Evolutionary conservation across 2,888 invertebrate species (phyloP).

Genomic region (Theodoxus fluviatilis): DNA sequence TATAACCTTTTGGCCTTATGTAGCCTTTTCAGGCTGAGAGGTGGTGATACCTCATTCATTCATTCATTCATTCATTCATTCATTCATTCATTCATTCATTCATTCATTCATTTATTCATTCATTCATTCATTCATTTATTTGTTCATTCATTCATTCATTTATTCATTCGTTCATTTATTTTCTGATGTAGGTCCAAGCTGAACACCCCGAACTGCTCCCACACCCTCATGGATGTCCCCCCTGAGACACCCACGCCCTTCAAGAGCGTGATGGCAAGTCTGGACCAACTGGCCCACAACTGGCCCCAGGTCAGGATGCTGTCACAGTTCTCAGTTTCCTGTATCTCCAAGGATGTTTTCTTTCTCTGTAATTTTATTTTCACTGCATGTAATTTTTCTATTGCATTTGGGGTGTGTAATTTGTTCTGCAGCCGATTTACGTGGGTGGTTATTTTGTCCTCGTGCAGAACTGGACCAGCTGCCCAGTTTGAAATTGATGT

Average conservation of each 20-base stretch:
- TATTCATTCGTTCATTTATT: too few relatives aligned
- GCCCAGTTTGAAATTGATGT: too few relatives aligned
- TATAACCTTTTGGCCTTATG: too few relatives aligned
- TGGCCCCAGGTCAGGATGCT: constrained; percentile 30
- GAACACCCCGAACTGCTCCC: constrained; percentile 39
- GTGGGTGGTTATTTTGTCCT: too few relatives aligned
- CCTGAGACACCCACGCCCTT: constrained; percentile 90
- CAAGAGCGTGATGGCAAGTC: constrained; percentile 87
- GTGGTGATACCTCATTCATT: too few relatives aligned
- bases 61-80: too few relatives aligned
- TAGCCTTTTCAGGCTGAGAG: too few relatives aligned
- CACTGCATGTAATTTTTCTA: background rate
- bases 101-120: too few relatives aligned
- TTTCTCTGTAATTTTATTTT: background rate
- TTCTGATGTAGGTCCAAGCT: constrained; percentile 27
- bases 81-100: too few relatives aligned
- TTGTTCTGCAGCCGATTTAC: constrained; percentile 3
- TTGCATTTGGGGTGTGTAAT: background rate
- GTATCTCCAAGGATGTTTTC: background rate
- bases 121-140: too few relatives aligned
- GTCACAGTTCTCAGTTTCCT: background rate
- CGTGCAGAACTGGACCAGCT: too few relatives aligned
- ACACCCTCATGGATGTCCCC: constrained; percentile 53
- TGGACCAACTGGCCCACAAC: constrained; percentile 68
- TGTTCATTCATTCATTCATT: too few relatives aligned